Evolutionary conservation across 1,140 invertebrate species (phyloP).

Genomic region (Dysdera silvatica): DNA sequence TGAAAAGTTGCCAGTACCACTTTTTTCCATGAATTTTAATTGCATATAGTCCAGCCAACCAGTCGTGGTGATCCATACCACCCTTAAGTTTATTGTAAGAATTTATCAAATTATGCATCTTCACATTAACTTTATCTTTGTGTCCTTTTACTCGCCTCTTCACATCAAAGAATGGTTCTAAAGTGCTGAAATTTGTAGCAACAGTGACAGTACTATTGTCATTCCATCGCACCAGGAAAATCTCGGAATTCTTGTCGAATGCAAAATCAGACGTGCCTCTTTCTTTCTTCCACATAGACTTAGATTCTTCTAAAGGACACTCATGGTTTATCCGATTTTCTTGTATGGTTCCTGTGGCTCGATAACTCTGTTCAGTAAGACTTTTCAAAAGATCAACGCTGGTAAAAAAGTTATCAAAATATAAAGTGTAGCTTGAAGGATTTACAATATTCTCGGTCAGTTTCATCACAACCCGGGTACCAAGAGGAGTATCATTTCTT

Average conservation of each 20-base stretch:
- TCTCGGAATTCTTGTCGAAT: slow-evolving; percentile 5
- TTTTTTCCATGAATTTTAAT: not conserved
- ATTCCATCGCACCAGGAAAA: slow-evolving; percentile 4
- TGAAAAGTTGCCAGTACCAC: not conserved
- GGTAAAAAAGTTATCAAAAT: not conserved
- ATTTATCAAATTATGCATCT: not conserved
- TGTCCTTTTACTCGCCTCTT: not conserved
- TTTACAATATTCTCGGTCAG: not conserved
- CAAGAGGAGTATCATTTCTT: slow-evolving; percentile 2
- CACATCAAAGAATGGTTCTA: not conserved
- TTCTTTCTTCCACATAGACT: slow-evolving; percentile 6
- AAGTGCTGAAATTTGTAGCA: slow-evolving; percentile 1
- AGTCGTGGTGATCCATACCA: not conserved
- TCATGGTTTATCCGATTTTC: not conserved
- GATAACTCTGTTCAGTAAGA: not conserved
- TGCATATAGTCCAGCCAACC: not conserved
- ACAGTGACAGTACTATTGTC: not conserved
- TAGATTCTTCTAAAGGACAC: not conserved
- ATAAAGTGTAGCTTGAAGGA: not conserved
- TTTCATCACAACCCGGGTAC: not conserved
- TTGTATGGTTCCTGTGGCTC: not conserved
- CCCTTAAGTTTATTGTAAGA: not conserved
- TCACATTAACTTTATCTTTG: not conserved
- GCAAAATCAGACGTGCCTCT: slow-evolving; percentile 1
- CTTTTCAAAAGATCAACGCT: not conserved